Evolutionary conservation across 2,888 invertebrate species (phyloP), one percentile per base, ranked within the genome.

Genomic region (Chaitophorus viminalis): DNA sequence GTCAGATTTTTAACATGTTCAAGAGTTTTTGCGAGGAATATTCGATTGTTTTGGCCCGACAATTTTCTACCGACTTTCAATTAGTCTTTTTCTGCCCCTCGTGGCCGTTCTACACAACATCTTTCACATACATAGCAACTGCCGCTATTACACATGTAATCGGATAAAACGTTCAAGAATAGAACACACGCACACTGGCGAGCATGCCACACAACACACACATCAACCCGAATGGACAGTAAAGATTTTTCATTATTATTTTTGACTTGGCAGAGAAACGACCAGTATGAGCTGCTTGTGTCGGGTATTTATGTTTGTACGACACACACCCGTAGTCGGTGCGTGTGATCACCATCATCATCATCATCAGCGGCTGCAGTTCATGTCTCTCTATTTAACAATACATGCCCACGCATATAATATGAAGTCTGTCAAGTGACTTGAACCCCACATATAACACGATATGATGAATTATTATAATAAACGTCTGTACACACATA

Each of bases 171-270:
- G 83, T 83, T 83, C 60, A 75, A 75, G 83, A 83, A 82, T 82
- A 82, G 82, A 82, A 82, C 82, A 72, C 46, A 52, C 70, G 29
- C 82, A 33, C 17, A 14, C 70, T 21, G n/a, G 6, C 60, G 33
- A 21, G 4, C 65, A 46, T 39, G 31, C 21, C 70, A 39, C 60
- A 46, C 81, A 39, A 17, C 29, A 14, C 70, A 31, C 70, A 70
- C 29, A n/a, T n/a, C 70, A 17, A 25, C n/a, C n/a, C 74, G 54
- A 36, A 60, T 9, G 82, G 54, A 54, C 36, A 29, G 54, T 82
- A 75, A 75, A 75, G 83, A 83, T 75, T 83, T 83, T 83, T 75
- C 83, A 83, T 83, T 83, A 83, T 74, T 84, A 84, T 84, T 84
- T 84, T 84, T 65, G 83, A 84, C 83, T 84, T 84, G 83, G 83